phyloP scores from a whole-genome alignment of 2,888 invertebrate genomes.

The Drosophila greeni region DNA sequence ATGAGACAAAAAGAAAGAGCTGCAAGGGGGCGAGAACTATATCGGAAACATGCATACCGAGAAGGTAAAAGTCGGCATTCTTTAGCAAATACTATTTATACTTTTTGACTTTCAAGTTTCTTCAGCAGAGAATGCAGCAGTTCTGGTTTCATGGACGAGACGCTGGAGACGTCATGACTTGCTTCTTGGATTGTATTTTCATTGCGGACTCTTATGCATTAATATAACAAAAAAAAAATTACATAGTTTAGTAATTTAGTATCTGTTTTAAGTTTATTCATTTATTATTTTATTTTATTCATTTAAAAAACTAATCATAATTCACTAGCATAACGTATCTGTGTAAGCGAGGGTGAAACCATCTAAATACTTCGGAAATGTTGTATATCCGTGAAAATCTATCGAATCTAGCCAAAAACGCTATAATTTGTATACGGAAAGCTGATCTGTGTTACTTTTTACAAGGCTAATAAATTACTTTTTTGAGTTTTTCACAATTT shows the following conservation, averaged over 20 bases:
- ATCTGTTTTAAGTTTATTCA: background rate
- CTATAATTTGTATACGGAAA: too few species aligned
- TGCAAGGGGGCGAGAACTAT: background rate
- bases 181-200: background rate
- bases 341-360: background rate
- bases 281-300: background rate
- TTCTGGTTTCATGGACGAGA: background rate
- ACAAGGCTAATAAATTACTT: too few species aligned
- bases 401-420: too few species aligned
- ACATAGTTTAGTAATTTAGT: background rate
- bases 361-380: too few species aligned
- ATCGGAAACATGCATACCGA: background rate
- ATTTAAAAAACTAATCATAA: background rate
- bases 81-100: background rate
- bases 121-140: conserved; percentile 18
- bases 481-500: too few species aligned
- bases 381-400: too few species aligned
- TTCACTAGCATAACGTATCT: background rate
- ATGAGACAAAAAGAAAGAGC: background rate
- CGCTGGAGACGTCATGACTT: background rate
- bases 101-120: conserved; percentile 6
- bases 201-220: too few species aligned
- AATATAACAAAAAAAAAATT: background rate
- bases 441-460: too few species aligned
- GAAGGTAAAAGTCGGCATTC: conserved; percentile 8